These are phyloP conservation scores for Tetanocera ferruginea DNA, from an alignment of 2,888 invertebrate species.

Conservation along the genomic window DNA sequence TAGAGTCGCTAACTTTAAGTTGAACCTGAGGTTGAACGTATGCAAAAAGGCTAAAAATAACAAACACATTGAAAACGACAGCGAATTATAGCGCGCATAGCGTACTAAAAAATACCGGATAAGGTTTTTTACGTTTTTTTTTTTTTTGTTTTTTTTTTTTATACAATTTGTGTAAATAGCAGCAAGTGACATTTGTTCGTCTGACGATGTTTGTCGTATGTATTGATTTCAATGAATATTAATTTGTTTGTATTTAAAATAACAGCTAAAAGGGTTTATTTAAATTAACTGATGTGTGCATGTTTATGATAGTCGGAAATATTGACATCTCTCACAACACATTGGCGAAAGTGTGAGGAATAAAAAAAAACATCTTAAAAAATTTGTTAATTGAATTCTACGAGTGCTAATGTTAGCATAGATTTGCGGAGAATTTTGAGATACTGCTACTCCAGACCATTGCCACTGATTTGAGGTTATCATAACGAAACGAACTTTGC, in stretches of 20 bases:
- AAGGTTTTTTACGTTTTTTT: not conserved
- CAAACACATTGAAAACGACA: not conserved
- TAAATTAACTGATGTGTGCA: no score
- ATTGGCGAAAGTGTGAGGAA: no score
- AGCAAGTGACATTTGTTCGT: not conserved
- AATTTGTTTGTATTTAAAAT: slow-evolving; percentile 4
- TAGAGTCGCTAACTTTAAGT: no score
- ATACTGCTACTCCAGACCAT: slow-evolving; percentile 9
- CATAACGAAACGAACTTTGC: slow-evolving; percentile 45
- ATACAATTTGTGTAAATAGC: not conserved
- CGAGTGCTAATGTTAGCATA: no score
- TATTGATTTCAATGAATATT: slow-evolving; percentile 17
- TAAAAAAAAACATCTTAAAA: no score
- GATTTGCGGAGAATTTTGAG: no score
- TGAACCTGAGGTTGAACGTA: not conserved
- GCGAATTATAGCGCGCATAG: not conserved
- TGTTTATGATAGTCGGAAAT: no score
- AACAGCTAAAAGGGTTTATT: not conserved
- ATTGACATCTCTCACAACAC: no score
- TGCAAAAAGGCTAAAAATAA: not conserved
- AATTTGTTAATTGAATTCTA: no score
- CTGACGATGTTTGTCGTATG: not conserved
- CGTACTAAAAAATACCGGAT: not conserved
- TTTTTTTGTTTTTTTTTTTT: not conserved
- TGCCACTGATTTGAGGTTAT: slow-evolving; percentile 49